These are phyloP conservation scores for Pinctada fucata DNA, from an alignment of 2,888 invertebrate species.

Conservation along the genomic window DNA sequence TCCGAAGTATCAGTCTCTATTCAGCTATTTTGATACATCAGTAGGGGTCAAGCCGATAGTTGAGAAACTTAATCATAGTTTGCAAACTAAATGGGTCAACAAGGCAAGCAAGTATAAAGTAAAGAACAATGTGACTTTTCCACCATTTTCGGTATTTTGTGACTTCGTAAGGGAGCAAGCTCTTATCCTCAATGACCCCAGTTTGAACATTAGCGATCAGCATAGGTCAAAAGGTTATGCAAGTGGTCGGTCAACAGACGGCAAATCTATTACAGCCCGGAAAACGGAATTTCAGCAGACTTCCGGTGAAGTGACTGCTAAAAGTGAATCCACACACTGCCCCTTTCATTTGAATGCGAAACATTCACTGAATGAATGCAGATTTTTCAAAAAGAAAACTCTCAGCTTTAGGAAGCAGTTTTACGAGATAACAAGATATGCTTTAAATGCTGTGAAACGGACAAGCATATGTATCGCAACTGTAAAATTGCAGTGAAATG, in stretches of 20 bases:
- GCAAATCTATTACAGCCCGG: not conserved
- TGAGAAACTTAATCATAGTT: conserved; percentile 21
- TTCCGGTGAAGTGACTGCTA: not conserved
- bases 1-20: conserved; percentile 6
- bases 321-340: not conserved
- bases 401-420: not conserved
- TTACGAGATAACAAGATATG: not conserved
- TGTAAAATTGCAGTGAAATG: not conserved
- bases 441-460: not conserved
- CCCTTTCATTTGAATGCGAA: not conserved
- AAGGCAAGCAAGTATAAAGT: conserved; percentile 28
- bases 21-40: conserved; percentile 23
- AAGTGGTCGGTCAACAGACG: too few relatives aligned
- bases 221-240: not conserved
- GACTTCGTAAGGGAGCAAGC: conserved; percentile 24
- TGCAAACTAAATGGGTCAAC: conserved; percentile 32
- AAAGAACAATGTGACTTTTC: conserved; percentile 21
- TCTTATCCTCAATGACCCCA: conserved; percentile 32
- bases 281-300: conserved; percentile 2
- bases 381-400: not conserved
- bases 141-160: conserved; percentile 32
- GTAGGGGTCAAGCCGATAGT: conserved; percentile 20
- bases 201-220: conserved; percentile 1
- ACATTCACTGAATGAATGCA: conserved; percentile 1
- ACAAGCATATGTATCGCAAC: too few relatives aligned